Conservation (phyloP, 2,797 vertebrate genomes). For the Rousettus madagascariensis region DNA sequence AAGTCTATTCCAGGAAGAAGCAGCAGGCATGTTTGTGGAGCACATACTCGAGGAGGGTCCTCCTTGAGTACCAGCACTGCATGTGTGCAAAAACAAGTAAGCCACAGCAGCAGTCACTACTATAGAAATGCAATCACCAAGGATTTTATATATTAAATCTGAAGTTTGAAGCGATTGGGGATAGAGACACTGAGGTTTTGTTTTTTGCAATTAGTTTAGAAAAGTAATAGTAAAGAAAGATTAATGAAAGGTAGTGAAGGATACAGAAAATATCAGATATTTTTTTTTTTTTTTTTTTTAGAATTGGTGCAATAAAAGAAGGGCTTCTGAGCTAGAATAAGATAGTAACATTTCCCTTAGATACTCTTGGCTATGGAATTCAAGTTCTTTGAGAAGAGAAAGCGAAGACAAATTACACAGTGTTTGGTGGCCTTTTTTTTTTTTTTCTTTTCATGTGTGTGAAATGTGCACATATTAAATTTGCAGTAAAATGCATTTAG, state of each 20-base stretch:
- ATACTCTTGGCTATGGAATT: neutral
- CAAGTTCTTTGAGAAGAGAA: neutral
- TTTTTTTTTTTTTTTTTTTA: neutral
- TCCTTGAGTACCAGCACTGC: neutral
- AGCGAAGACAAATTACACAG: neutral
- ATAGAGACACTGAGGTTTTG: neutral
- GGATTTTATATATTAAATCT: neutral
- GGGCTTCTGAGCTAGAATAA: neutral
- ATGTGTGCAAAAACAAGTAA: neutral
- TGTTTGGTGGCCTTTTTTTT: neutral
- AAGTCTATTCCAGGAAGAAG: neutral
- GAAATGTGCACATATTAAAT: neutral
- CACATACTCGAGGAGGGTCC: too few species aligned
- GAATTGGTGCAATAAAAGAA: neutral
- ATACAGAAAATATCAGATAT: neutral
- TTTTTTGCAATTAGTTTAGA: neutral
- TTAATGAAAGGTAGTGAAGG: neutral
- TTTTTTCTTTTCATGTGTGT: neutral
- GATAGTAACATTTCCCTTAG: neutral
- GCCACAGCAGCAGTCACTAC: neutral
- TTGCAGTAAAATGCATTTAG: neutral
- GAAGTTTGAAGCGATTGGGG: neutral
- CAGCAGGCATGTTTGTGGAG: neutral
- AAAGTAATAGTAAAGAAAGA: neutral
- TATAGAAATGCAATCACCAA: neutral